phyloP scores from a whole-genome alignment of 1,140 invertebrate genomes.

The Drosophila orena region DNA sequence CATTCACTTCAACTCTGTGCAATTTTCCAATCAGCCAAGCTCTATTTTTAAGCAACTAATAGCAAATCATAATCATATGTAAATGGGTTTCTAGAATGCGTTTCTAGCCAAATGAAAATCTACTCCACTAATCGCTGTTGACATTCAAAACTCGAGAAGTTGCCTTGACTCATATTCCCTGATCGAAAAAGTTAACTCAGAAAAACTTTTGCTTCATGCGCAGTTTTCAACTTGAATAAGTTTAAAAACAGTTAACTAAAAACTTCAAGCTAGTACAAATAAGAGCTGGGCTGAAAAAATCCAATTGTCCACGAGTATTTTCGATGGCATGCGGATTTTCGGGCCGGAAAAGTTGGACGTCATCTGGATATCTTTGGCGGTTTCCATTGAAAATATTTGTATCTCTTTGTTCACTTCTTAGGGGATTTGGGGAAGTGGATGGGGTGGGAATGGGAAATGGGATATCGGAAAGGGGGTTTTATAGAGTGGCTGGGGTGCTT shows the following conservation, averaged over 20 bases:
- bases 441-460: slow-evolving; percentile 16
- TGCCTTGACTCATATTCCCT: slow-evolving; percentile 18
- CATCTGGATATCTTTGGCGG: slow-evolving; percentile 3
- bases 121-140: neutral
- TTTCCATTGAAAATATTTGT: slow-evolving; percentile 51
- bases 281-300: neutral
- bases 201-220: neutral
- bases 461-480: slow-evolving; percentile 7
- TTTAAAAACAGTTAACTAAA: too few species aligned
- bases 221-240: too few species aligned
- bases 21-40: slow-evolving; percentile 6
- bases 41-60: neutral
- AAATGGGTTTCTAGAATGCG: neutral
- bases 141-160: neutral
- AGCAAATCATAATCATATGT: neutral
- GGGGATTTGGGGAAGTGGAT: slow-evolving; percentile 35
- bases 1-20: too few species aligned
- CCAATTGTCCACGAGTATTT: neutral
- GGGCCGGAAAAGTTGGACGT: neutral
- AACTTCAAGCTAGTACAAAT: neutral
- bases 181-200: neutral
- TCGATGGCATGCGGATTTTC: neutral
- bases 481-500: slow-evolving; percentile 1
- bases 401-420: slow-evolving; percentile 65
- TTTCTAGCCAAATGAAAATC: neutral